Base-by-base conservation (phyloP, 2,888 invertebrate genomes). In the Cosmia pyralina region DNA sequence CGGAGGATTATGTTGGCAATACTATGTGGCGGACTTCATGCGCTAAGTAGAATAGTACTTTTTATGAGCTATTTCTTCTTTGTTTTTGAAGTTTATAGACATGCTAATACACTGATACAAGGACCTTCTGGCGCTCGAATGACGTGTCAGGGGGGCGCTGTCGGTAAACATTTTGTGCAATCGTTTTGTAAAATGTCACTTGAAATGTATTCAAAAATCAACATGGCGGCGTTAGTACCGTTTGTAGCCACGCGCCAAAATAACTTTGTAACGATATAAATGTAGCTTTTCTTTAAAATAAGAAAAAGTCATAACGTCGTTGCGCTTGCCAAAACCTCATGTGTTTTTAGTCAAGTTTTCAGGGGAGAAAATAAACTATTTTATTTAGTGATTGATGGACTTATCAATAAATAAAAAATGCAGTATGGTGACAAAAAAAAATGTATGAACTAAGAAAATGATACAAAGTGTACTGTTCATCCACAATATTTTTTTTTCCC, bases 1-100 rank as follows among this genome's bases (percentile, higher is more conserved):
- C 67, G 75, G 72, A 59, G 69, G 77, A 73, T 86, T 85, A 80
- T 63, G 60, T 65, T 59, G 77, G 57, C 73, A 75, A 68, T 59
- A 46, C 74, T 71, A 28, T 62, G 71, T 53, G 62, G 63, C 28
- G 59, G 38, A 53, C 63, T 60, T 75, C 41, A 62, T 69, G 69
- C 10, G 59, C 8, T 48, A 48, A 44, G 34, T 62, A 53, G 11
- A 6, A 17, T 44, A 3, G 28, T 28, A 15, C 38, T 57, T 74
- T 72, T 60, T 7, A 34, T 44, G 53, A 34, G 19, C 7, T 0
- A 7, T 34, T 17, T 48, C 1, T 38, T 50, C 8, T 41, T 46
- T 52, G 13, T 28, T 77, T 46, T 69, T 28, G 13, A 2, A 28
- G 46, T 1, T 11, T 34, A 55, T n/a, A 55, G 15, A n/a, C 15